Evolutionary conservation across 2,113 vertebrate species (phyloP).

Genomic region (Silurus asotus): DNA sequence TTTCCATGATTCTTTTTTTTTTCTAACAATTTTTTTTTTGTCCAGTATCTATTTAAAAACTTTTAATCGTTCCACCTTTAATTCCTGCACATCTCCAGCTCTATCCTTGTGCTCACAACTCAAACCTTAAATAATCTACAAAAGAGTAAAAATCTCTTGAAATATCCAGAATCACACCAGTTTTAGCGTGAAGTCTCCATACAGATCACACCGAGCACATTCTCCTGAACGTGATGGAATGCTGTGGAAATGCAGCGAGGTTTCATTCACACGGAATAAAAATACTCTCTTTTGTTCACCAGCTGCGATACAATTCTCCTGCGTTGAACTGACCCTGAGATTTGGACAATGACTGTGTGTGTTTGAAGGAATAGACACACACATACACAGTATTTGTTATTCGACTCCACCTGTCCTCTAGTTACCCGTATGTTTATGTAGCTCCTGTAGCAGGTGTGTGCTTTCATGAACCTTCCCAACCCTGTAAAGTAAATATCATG

Average conservation of each 20-base stretch:
- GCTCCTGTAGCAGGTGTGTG: neutral
- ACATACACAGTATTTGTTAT: neutral
- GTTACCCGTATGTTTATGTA: neutral
- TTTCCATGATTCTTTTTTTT: too few species aligned
- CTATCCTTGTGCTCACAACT: too few species aligned
- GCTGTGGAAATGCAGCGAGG: neutral
- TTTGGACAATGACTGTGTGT: neutral
- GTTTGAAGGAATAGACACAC: too few species aligned
- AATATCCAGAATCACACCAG: too few species aligned
- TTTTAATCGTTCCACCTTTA: too few species aligned
- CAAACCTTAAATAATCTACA: too few species aligned
- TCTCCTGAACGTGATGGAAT: neutral
- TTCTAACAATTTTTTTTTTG: too few species aligned
- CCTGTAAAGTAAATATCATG: constrained; percentile 12
- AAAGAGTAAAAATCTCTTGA: too few species aligned
- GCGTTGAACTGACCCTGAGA: too few species aligned
- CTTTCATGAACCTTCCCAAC: neutral
- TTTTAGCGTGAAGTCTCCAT: too few species aligned
- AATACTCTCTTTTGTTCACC: neutral
- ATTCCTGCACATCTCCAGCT: too few species aligned
- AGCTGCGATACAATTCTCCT: neutral
- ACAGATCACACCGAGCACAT: neutral
- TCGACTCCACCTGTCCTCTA: neutral
- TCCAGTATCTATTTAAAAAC: too few species aligned
- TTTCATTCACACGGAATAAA: neutral